These are phyloP conservation scores for Alaudala cheleensis DNA, from an alignment of 2,113 vertebrate species.

Conservation along the genomic window DNA sequence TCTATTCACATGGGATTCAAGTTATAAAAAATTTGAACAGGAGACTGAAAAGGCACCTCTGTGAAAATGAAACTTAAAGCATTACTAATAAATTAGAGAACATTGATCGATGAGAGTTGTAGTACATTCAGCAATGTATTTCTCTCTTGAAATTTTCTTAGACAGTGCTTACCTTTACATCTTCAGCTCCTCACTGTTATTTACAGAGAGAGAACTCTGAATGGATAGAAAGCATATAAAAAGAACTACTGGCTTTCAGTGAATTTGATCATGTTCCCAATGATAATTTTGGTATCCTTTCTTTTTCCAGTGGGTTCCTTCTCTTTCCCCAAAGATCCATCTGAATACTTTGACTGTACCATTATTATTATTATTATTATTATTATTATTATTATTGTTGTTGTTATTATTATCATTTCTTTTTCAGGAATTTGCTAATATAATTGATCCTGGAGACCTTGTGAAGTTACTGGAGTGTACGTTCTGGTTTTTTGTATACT, in stretches of 20 bases:
- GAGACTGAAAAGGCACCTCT: not conserved
- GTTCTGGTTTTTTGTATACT: slow-evolving; percentile 18
- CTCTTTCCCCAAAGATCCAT: not conserved
- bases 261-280: not conserved
- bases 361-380: not conserved
- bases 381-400: not conserved
- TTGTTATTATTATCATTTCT: not conserved
- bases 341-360: not conserved
- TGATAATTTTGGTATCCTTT: not conserved
- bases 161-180: not conserved
- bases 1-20: not conserved
- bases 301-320: not conserved
- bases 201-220: not conserved
- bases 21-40: not conserved
- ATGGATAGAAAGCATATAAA: not conserved
- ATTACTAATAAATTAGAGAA: not conserved
- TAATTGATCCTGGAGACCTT: slow-evolving; percentile 89
- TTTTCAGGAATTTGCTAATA: slow-evolving; percentile 81
- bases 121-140: not conserved
- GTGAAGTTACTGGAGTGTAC: slow-evolving; percentile 88
- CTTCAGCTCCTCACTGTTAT: not conserved
- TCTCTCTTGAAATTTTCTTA: not conserved
- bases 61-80: not conserved
- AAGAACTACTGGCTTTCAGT: not conserved
- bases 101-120: not conserved